phyloP scores from a whole-genome alignment of 2,888 invertebrate species.

The Pinctada fucata region DNA sequence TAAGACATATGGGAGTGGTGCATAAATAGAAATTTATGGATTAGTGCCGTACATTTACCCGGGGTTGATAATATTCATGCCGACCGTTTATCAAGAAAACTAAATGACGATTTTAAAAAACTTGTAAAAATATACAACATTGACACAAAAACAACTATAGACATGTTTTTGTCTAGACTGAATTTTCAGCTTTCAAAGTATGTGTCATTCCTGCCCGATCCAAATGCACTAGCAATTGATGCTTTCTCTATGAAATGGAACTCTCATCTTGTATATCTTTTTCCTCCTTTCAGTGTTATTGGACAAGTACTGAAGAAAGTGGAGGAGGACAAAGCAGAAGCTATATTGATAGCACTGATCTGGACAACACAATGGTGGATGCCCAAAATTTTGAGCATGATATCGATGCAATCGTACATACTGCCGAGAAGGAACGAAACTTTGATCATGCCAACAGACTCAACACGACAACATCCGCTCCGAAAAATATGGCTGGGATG shows the following conservation, averaged over 20 bases:
- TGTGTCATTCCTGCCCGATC: conserved; percentile 46
- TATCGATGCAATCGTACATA: background rate
- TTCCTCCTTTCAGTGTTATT: conserved; percentile 47
- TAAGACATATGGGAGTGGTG: conserved; percentile 33
- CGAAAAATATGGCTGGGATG: background rate
- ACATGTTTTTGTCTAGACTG: conserved; percentile 41
- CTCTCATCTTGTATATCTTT: conserved; percentile 31
- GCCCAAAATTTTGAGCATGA: background rate
- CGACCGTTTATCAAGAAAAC: conserved; percentile 32
- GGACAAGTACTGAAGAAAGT: conserved; percentile 23
- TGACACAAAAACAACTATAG: conserved; percentile 12
- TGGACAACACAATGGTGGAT: conserved; percentile 30
- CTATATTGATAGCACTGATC: conserved; percentile 22
- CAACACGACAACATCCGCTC: background rate
- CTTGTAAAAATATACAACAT: background rate
- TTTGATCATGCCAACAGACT: background rate
- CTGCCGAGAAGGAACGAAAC: conserved; percentile 9
- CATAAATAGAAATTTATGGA: conserved; percentile 33
- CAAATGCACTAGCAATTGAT: conserved; percentile 32
- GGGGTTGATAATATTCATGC: conserved; percentile 35
- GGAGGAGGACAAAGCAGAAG: conserved; percentile 18
- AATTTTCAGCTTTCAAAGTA: conserved; percentile 35
- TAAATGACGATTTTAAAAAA: conserved; percentile 40
- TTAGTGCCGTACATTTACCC: conserved; percentile 39
- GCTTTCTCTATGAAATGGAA: conserved; percentile 41